These are phyloP conservation scores for Scaptomyza graminum DNA, from an alignment of 1,140 invertebrate species.

Conservation along the genomic window DNA sequence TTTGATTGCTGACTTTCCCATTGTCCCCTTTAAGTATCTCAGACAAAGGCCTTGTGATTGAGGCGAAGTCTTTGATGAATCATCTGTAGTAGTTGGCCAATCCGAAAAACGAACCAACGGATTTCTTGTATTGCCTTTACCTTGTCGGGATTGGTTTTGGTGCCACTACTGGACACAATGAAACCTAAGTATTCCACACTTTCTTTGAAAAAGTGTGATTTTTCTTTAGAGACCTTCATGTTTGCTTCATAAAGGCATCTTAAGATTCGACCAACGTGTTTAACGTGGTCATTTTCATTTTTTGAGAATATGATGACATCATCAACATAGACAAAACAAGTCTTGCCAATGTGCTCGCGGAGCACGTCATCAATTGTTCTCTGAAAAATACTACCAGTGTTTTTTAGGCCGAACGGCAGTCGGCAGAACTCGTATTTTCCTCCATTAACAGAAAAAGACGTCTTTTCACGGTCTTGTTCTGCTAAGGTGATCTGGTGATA, in stretches of 20 bases:
- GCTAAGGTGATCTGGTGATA: too few species aligned
- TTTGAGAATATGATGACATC: too few species aligned
- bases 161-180: background rate
- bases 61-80: background rate
- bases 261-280: conserved; percentile 28
- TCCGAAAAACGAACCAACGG: background rate
- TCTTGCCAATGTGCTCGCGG: too few species aligned
- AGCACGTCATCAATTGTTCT: too few species aligned
- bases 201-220: conserved; percentile 79
- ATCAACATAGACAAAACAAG: too few species aligned
- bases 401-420: too few species aligned
- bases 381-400: too few species aligned
- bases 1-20: background rate
- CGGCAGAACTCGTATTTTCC: too few species aligned
- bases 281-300: conserved; percentile 7
- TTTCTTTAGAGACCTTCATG: conserved; percentile 79
- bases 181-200: conserved; percentile 17
- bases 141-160: background rate
- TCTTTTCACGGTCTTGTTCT: too few species aligned
- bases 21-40: background rate
- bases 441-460: too few species aligned
- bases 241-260: conserved; percentile 67
- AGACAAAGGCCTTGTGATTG: background rate
- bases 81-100: background rate
- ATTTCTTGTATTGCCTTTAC: background rate